These are phyloP conservation scores for Atopsyche davidsoni DNA, from an alignment of 1,140 invertebrate species.

Conservation along the genomic window DNA sequence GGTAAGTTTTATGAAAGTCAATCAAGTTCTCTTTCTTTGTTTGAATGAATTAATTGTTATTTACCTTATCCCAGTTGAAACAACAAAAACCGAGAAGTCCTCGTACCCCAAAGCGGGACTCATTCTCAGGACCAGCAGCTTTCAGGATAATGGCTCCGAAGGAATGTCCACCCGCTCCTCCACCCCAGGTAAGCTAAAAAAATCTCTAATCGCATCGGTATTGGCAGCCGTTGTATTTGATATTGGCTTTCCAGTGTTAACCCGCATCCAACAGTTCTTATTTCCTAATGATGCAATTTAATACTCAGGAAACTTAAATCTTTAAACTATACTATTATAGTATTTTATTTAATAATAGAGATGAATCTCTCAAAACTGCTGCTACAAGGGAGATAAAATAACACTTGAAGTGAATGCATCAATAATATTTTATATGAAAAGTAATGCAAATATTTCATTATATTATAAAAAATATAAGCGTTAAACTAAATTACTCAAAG, in stretches of 20 bases:
- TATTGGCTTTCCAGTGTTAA: too few species aligned
- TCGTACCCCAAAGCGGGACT: slow-evolving; percentile 61
- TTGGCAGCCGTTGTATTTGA: too few species aligned
- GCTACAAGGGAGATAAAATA: too few species aligned
- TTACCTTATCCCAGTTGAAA: slow-evolving; percentile 41
- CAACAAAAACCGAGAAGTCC: slow-evolving; percentile 44
- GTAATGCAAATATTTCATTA: too few species aligned
- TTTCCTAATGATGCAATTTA: too few species aligned
- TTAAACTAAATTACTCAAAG: too few species aligned
- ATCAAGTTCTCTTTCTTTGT: neutral
- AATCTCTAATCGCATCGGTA: slow-evolving; percentile 1
- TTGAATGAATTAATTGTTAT: slow-evolving; percentile 4
- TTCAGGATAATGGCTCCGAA: slow-evolving; percentile 46
- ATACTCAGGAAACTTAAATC: neutral
- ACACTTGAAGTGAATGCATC: too few species aligned
- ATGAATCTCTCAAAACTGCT: too few species aligned
- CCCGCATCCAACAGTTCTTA: too few species aligned
- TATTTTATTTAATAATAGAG: slow-evolving; percentile 1
- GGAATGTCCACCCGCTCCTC: slow-evolving; percentile 26
- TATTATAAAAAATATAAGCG: too few species aligned
- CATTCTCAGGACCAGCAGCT: slow-evolving; percentile 56
- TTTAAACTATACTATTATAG: neutral
- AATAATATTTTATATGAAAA: too few species aligned
- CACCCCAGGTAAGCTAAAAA: slow-evolving; percentile 19
- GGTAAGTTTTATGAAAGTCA: slow-evolving; percentile 42